Percentiles rank a stretch among this genome's conserved stretches.
Evolutionary conservation across 2,888 invertebrate species (phyloP).

Genomic region (Dolomedes plantarius): DNA sequence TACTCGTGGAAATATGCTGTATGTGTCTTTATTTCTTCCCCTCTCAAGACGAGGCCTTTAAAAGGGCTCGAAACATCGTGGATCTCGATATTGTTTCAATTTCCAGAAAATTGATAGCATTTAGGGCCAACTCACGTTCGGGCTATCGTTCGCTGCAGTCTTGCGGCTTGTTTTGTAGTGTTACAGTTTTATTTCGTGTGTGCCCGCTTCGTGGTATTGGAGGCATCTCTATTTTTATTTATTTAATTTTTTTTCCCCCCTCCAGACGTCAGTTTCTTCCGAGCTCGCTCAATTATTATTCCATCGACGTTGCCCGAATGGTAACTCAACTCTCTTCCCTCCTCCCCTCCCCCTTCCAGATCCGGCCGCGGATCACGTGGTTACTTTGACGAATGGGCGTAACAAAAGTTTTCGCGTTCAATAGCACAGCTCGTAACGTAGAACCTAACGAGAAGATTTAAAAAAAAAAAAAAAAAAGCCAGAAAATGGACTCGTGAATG

Average conservation of each 20-base stretch:
- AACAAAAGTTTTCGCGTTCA: neutral
- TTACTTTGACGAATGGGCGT: constrained; percentile 21
- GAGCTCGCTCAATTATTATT: constrained; percentile 51
- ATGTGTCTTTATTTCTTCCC: too few relatives aligned
- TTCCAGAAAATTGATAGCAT: too few relatives aligned
- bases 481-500: constrained; percentile 42
- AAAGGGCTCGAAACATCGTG: too few relatives aligned
- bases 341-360: neutral
- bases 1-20: too few relatives aligned
- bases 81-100: too few relatives aligned
- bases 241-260: too few relatives aligned
- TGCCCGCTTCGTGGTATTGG: constrained; percentile 13
- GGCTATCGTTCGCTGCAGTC: constrained; percentile 29
- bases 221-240: constrained; percentile 11
- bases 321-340: neutral
- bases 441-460: constrained; percentile 23
- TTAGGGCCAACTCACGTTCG: too few relatives aligned
- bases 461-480: constrained; percentile 15
- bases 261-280: neutral
- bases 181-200: constrained; percentile 22
- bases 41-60: too few relatives aligned
- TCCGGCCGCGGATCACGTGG: constrained; percentile 29
- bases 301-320: constrained; percentile 18
- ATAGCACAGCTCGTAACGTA: neutral
- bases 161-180: constrained; percentile 10